Evolutionary conservation across 1,140 invertebrate genomes (phyloP), one percentile per base, ranked within the genome.

Genomic region (Diabrotica virgifera): DNA sequence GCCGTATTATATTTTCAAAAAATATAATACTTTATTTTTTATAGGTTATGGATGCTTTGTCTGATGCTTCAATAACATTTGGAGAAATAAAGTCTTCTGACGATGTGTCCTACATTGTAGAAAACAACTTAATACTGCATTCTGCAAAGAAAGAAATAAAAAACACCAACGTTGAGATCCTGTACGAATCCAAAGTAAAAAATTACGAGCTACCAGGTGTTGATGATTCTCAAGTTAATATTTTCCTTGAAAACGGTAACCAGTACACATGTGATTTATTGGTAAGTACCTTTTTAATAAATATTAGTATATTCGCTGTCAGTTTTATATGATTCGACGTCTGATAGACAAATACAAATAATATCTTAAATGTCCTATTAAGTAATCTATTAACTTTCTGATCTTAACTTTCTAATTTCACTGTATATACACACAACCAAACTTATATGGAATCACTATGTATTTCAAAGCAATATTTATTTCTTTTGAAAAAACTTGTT

Each of bases 31-130:
- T 38, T 11, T 55, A 24, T 74, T 68, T 69, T 73, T 79, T 82
- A 52, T 74, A 95, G 92, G 88, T 96, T 13, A 97, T 94, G 94
- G 95, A 97, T 80, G 88, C 91, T 8, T 88, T 88, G 77, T 96
- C 95, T 2, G 90, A 95, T 80, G 89, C 93, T 0, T 80, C 90
- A 67, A 95, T 97, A 67, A 87, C 89, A 60, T 96, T 97, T 77
- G 89, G 92, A 72, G 82, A 90, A 67, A 86, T 90, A 46, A 82
- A 89, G 65, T 80, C 90, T 55, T 79, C 84, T 54, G 84, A 89
- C 59, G 86, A 90, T 73, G 82, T 97, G 36, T 92, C 94, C 5
- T 95, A 93, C 76, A 92, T 98, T 73, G 91, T 97, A n/a, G 96
- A 98, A 82, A 98, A 97, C 83, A 89, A 96, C 82, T 81, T 96